A percentile compares a stretch with the other conserved stretches of the same genome.
Evolutionary conservation across 2,888 invertebrate genomes (phyloP).

Genomic region (Idaea dimidiata): DNA sequence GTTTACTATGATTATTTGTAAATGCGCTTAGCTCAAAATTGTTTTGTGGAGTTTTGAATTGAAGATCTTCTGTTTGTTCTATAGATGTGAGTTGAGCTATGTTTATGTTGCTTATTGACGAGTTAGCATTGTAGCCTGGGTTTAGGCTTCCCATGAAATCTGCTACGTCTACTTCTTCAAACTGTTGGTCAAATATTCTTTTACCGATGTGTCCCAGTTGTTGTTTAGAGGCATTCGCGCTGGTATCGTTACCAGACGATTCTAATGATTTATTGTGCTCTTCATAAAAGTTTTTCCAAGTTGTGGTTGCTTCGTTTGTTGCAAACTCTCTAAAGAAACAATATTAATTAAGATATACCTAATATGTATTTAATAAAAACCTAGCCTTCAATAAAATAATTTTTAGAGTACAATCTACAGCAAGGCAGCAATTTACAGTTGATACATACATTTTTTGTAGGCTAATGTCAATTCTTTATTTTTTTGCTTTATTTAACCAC

Average conservation of each 20-base stretch:
- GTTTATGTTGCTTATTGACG: slow-evolving; percentile 51
- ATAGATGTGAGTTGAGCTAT: slow-evolving; percentile 45
- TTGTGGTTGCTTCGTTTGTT: slow-evolving; percentile 69
- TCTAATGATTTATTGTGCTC: slow-evolving; percentile 70
- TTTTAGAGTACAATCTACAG: no score
- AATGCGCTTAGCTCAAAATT: slow-evolving; percentile 59
- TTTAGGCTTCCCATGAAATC: slow-evolving; percentile 43
- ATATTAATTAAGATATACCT: not conserved
- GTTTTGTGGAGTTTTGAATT: slow-evolving; percentile 41
- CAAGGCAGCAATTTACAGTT: no score
- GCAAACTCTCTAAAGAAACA: slow-evolving; percentile 58
- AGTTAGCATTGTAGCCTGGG: slow-evolving; percentile 37
- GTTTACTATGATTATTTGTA: slow-evolving; percentile 56
- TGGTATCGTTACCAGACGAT: slow-evolving; percentile 61
- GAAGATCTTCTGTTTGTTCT: slow-evolving; percentile 48
- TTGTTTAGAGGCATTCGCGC: slow-evolving; percentile 38
- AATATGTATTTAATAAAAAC: no score
- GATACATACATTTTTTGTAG: no score
- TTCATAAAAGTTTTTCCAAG: slow-evolving; percentile 73
- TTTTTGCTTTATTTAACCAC: no score
- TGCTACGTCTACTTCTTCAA: slow-evolving; percentile 58
- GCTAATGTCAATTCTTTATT: no score
- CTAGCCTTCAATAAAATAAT: no score
- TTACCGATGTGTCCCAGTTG: slow-evolving; percentile 59
- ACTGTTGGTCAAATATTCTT: slow-evolving; percentile 60